Evolutionary conservation across 2,113 vertebrate species (phyloP), one percentile per base, ranked within the genome.

Genomic region (Rhinolophus ferrumequinum): DNA sequence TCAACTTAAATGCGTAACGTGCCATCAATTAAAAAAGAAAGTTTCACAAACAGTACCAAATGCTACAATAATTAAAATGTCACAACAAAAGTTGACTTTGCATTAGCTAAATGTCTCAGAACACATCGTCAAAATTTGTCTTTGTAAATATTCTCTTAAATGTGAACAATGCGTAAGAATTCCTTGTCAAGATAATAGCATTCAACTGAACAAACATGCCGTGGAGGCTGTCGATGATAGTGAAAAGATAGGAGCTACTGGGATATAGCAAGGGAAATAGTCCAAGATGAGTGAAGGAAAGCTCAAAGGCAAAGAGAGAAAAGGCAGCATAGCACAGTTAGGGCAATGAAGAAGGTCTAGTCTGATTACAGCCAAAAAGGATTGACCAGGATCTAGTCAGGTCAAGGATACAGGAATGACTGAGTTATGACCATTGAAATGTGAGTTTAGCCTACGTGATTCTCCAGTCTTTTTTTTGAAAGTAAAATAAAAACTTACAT

Each of bases 21-120:
- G 38, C 38, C 14, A 56, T 66, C 38, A 81, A 77, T 52, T 77
- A 47, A 84, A 60, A 92, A 52, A 72, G 26, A 67, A 26, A 54
- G 26, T 52, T 76, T 90, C 67, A 93, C 18, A 88, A 93, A 47
- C 12, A 47, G 83, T 41, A 88, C 35, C 90, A 73, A 87, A 66
- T 83, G 56, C 13, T 86, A 83, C 1, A 70, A 33, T 72, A 96
- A 90, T 83, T 52, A 87, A 73, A 81, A 85, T 26, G 60, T 64
- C 19, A 85, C 30, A 1, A 26, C 35, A 22, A 79, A 93, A 38
- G 22, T 14, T 82, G 47, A 83, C 64, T 81, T 64, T 86, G n/a
- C 41, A 64, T 16, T 69, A 44, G 35, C 38, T 77, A 89, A 87
- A 87, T 77, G 35, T 82, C 69, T 95, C 70, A 90, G 44, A 86